Conservation (phyloP, 2,888 invertebrate species). For the Heliconius cydno region DNA sequence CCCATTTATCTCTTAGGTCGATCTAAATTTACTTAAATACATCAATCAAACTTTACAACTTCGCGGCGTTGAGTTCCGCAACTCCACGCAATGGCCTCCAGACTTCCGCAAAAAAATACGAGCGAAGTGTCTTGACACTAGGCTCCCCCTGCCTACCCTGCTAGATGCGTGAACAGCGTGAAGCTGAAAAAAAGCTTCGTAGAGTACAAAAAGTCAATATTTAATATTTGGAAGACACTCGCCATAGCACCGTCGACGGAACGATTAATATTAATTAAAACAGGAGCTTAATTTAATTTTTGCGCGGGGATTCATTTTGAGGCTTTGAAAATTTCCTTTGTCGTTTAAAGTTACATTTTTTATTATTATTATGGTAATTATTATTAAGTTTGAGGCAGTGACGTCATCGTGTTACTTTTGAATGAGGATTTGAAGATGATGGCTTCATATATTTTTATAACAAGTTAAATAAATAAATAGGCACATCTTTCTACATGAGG, state of each 20-base stretch:
- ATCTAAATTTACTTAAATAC: background rate
- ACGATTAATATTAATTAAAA: conserved; percentile 45
- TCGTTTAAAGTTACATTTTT: conserved; percentile 18
- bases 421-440: background rate
- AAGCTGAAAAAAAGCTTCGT: background rate
- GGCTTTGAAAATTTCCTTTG: conserved; percentile 24
- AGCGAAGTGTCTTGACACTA: too few relatives aligned
- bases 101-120: too few relatives aligned
- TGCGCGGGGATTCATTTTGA: conserved; percentile 18
- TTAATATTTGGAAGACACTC: conserved; percentile 12
- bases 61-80: background rate
- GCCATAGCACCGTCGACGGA: conserved; percentile 8
- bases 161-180: too few relatives aligned
- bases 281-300: conserved; percentile 43
- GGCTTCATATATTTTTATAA: background rate
- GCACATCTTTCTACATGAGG: too few relatives aligned
- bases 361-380: conserved; percentile 16
- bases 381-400: background rate
- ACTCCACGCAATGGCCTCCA: too few relatives aligned
- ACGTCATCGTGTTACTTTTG: background rate
- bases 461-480: background rate
- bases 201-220: background rate
- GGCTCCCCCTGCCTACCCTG: too few relatives aligned
- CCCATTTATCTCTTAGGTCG: background rate
- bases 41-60: background rate